phyloP scores from a whole-genome alignment of 1,140 invertebrate genomes.

The Atta colombica region DNA sequence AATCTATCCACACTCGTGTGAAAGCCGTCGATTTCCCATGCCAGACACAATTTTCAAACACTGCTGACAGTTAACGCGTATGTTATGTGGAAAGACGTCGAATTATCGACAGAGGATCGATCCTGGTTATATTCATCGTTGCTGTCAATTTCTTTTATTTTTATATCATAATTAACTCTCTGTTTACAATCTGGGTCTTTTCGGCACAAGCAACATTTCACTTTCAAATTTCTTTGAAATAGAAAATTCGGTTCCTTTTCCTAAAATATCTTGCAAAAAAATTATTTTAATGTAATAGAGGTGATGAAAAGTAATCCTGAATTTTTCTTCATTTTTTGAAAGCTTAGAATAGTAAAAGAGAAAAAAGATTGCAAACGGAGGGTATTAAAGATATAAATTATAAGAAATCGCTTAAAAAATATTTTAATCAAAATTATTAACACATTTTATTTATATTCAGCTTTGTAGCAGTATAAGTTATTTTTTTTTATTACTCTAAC shows the following conservation, averaged over 20 bases:
- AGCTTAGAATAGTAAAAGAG: too few species aligned
- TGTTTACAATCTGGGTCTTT: too few species aligned
- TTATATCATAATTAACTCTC: neutral
- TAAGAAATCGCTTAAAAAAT: neutral
- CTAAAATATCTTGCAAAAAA: too few species aligned
- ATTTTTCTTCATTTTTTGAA: too few species aligned
- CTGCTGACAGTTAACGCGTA: constrained; percentile 18
- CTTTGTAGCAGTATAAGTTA: neutral
- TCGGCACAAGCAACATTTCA: too few species aligned
- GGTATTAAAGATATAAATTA: neutral
- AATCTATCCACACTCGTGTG: constrained; percentile 58
- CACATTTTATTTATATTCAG: neutral
- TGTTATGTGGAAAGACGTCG: constrained; percentile 2
- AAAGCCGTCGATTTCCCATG: constrained; percentile 65
- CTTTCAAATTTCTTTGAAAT: too few species aligned
- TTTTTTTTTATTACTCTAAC: constrained; percentile 1
- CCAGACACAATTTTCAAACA: constrained; percentile 56
- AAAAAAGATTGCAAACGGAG: too few species aligned
- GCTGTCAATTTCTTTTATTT: neutral
- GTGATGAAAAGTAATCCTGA: too few species aligned
- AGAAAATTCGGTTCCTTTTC: too few species aligned
- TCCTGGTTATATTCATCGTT: neutral
- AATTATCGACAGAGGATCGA: neutral
- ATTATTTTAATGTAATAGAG: too few species aligned
- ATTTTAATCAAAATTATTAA: neutral